Evolutionary conservation across 2,113 vertebrate genomes (phyloP), one percentile per base, ranked within the genome.

Genomic region (Pelvicachromis taeniatus): DNA sequence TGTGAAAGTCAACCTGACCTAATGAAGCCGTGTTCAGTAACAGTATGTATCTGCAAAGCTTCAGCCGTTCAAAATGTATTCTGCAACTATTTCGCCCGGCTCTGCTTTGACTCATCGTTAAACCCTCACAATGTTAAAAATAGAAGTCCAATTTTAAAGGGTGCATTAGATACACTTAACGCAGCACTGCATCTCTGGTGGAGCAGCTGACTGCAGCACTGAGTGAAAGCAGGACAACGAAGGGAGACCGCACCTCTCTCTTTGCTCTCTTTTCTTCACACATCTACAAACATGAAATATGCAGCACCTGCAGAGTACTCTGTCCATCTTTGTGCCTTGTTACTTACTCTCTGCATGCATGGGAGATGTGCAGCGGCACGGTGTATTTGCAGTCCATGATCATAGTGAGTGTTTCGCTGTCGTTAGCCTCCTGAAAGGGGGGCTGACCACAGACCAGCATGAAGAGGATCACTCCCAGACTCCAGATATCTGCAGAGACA

Each of bases 311-410:
- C 93, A 89, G 87, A 92, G 88, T 52, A 68, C 83, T 83, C 59
- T 6, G 84, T 90, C 91, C 90, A 77, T 91, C 90, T 81, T 77
- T 77, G 87, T 38, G 82, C 50, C 29, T 42, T 19, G 80, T 23
- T 86, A 92, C 94, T 95, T 90, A 99, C 98, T 99, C 97, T 96
- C 95, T 96, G 94, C 98, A 99, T 87, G 97, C 97, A 87, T 94
- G 95, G 80, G 99, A 99, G 92, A 99, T 97, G 6, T 97, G 98
- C 17, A 95, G 89, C 14, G 98, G 98, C 75, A 99, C 98, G 0
- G 97, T 99, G 90, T 99, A 99, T 94, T 97, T 99, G 95, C 99
- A 99, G 93, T 99, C 98, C 99, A 99, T 99, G 94, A 99, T 99
- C 98, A 99, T 99, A 4, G 99, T 99, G 93, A 99, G 94, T 1